Conservation (phyloP, 2,113 vertebrate species). For the Pelmatolapia mariae region DNA sequence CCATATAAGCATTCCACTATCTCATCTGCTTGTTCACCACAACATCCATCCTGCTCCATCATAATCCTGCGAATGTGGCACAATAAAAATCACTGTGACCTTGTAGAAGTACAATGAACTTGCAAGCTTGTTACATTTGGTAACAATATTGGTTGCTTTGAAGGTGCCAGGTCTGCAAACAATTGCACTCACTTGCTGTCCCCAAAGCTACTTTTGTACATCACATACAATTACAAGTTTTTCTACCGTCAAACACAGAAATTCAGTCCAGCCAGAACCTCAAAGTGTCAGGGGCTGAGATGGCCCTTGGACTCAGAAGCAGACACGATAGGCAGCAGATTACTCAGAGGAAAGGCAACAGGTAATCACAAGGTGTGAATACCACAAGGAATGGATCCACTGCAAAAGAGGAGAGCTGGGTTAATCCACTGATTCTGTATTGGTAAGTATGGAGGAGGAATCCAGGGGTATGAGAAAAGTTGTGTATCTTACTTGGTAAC, state of each 20-base stretch:
- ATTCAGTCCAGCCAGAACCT: not conserved
- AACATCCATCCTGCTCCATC: not conserved
- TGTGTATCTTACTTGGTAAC: not conserved
- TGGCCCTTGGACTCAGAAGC: not conserved
- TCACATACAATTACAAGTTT: not conserved
- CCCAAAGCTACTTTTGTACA: not conserved
- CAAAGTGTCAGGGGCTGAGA: not conserved
- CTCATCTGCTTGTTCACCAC: not conserved
- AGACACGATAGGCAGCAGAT: not conserved
- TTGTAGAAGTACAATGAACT: not conserved
- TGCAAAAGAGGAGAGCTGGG: not conserved
- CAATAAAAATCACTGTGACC: not conserved
- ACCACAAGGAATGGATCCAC: not conserved
- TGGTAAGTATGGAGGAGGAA: not conserved
- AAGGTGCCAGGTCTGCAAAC: not conserved
- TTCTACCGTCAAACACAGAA: not conserved
- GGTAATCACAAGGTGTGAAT: not conserved
- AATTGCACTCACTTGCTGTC: not conserved
- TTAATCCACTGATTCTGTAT: not conserved
- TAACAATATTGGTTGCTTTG: not conserved
- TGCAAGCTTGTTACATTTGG: not conserved
- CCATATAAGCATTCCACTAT: too few species aligned
- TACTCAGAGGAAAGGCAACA: not conserved
- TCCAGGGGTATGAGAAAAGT: not conserved
- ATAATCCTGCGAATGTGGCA: not conserved